Base-by-base conservation (phyloP, 2,888 invertebrate genomes). In the Allygus modestus region DNA sequence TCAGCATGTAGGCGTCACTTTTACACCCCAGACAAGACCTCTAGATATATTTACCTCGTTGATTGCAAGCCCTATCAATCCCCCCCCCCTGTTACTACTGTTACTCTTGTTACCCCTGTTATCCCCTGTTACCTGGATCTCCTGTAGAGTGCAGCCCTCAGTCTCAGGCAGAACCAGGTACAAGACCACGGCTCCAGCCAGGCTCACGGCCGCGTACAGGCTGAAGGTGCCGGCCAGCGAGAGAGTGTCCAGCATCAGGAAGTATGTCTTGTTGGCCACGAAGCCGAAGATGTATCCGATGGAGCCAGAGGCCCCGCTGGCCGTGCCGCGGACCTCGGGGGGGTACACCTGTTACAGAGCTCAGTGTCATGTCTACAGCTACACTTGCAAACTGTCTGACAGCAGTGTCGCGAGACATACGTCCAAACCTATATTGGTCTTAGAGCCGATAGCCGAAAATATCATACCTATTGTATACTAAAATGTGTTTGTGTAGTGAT, bases 101-200 rank as follows among this genome's bases (percentile, higher is more conserved):
- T n/a, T n/a, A n/a, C n/a, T n/a, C n/a, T n/a, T n/a, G n/a, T n/a
- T n/a, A n/a, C n/a, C n/a, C n/a, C n/a, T n/a, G n/a, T n/a, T n/a
- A n/a, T n/a, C n/a, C 9, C 46, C 12, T 1, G 88, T 17, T 37
- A 73, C 73, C 82, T 94, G 93, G 79, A 96, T 95, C 87, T 95
- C 95, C 83, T 92, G 92, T 61, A 97, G 90, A 0, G 93, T 94
- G 88, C 95, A 94, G 0, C 96, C 96, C 89, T 97, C 97, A 0
- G 97, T 97, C 91, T 97, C 97, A 0, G 97, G 97, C 84, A 97
- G 90, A 43, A 93, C 91, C 85, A 94, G 94, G 89, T 94, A 96
- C 43, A 97, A 91, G 11, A 93, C 89, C 2, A 93, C 85, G n/a
- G 93, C 91, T 0, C 96, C 96, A 0, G 92, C 85, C 4, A 95